Evolutionary conservation across 2,797 vertebrate species (phyloP).

Genomic region (Lutjanus argentimaculatus): DNA sequence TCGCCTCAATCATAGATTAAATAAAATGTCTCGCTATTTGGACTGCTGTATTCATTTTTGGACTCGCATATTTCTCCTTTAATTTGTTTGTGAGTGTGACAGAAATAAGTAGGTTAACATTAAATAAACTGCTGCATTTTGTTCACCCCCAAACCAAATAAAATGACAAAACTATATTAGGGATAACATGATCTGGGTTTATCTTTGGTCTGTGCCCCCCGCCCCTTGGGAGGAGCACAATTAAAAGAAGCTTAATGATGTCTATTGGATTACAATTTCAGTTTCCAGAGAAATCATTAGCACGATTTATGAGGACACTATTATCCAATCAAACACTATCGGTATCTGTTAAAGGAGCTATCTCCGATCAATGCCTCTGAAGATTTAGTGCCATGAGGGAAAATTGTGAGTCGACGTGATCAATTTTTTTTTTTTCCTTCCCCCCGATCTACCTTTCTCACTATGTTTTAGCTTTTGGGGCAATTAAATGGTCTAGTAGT

Average conservation of each 20-base stretch:
- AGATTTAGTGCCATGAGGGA: constrained; percentile 66
- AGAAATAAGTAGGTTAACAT: constrained; percentile 8
- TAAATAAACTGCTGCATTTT: constrained; percentile 13
- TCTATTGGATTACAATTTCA: constrained; percentile 81
- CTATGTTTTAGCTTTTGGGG: constrained; percentile 51
- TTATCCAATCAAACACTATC: constrained; percentile 69
- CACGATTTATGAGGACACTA: constrained; percentile 78
- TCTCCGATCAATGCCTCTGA: constrained; percentile 73
- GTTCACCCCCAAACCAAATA: constrained; percentile 16
- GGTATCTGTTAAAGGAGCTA: constrained; percentile 65
- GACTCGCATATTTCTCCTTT: too few species aligned
- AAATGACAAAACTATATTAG: constrained; percentile 49
- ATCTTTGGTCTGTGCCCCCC: constrained; percentile 42
- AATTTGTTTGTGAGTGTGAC: neutral
- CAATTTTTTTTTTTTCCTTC: constrained; percentile 21
- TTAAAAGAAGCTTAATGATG: constrained; percentile 80
- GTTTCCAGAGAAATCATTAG: constrained; percentile 80
- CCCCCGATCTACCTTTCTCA: constrained; percentile 36
- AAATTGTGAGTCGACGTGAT: constrained; percentile 64
- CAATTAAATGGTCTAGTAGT: constrained; percentile 59
- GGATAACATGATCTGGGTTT: constrained; percentile 50
- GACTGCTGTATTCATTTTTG: too few species aligned
- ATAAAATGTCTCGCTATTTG: too few species aligned
- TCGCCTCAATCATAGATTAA: too few species aligned
- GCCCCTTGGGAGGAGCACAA: constrained; percentile 61